Evolutionary conservation across 2,113 vertebrate species (phyloP).

Genomic region (Procavia capensis): DNA sequence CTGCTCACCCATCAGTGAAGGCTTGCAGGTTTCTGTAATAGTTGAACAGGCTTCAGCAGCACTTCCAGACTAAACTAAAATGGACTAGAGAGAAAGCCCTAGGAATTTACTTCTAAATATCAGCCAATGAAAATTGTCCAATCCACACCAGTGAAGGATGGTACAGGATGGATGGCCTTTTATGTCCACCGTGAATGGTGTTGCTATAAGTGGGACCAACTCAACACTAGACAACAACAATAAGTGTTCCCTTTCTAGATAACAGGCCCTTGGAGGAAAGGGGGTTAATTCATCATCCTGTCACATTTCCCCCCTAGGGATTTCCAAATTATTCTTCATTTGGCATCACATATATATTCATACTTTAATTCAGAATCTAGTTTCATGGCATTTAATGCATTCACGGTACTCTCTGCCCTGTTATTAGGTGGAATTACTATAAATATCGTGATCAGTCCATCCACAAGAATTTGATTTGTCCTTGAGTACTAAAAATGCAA

Average conservation of each 20-base stretch:
- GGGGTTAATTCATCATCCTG: not conserved
- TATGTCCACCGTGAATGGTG: too few relatives aligned
- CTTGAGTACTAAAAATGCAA: not conserved
- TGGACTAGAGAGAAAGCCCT: too few relatives aligned
- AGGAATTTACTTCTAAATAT: too few relatives aligned
- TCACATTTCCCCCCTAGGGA: not conserved
- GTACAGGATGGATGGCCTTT: too few relatives aligned
- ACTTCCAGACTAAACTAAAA: too few relatives aligned
- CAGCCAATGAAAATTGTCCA: too few relatives aligned
- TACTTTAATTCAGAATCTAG: not conserved
- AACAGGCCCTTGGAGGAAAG: not conserved
- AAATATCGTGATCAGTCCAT: not conserved
- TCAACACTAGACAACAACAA: too few relatives aligned
- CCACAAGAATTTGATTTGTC: not conserved
- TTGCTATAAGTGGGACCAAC: too few relatives aligned
- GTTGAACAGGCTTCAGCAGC: too few relatives aligned
- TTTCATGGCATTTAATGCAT: not conserved
- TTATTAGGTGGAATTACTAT: not conserved
- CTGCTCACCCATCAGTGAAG: too few relatives aligned
- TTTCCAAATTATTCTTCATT: not conserved
- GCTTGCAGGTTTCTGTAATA: too few relatives aligned
- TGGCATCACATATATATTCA: not conserved
- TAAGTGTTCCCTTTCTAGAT: not conserved
- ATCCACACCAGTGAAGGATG: too few relatives aligned
- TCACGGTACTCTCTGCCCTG: not conserved